Conservation (phyloP, 2,888 invertebrate genomes). For the Tinea trinotella region DNA sequence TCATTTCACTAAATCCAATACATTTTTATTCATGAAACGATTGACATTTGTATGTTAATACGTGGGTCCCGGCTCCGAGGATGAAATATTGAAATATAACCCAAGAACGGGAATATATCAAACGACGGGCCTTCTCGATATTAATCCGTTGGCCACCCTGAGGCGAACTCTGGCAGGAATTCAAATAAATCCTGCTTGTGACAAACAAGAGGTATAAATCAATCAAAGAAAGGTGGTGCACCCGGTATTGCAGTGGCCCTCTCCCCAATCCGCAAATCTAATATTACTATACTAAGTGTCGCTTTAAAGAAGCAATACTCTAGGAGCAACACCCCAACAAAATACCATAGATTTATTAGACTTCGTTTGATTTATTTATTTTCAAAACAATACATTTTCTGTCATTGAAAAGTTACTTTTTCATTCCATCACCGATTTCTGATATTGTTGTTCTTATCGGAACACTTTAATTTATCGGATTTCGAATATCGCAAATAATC, state of each 20-base stretch:
- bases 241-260: constrained; percentile 51
- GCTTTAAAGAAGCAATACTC: not conserved
- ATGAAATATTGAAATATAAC: constrained; percentile 72
- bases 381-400: constrained; percentile 7
- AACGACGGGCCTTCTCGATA: constrained; percentile 63
- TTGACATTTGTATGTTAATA: constrained; percentile 73
- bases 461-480: constrained; percentile 2
- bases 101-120: constrained; percentile 63
- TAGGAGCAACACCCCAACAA: not conserved
- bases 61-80: constrained; percentile 61
- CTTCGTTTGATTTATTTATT: constrained; percentile 14
- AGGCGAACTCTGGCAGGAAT: constrained; percentile 58
- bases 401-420: not conserved
- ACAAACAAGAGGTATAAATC: constrained; percentile 74
- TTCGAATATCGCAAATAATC: constrained; percentile 14
- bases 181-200: constrained; percentile 70
- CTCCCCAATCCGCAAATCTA: constrained; percentile 17
- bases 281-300: constrained; percentile 12
- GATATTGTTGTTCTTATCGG: constrained; percentile 1
- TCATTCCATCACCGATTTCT: not conserved
- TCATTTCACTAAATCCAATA: constrained; percentile 70
- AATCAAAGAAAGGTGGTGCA: constrained; percentile 69
- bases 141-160: constrained; percentile 66
- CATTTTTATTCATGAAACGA: constrained; percentile 73
- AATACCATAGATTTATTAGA: constrained; percentile 7